phyloP scores from a whole-genome alignment of 2,113 vertebrate genomes.

The Brachirus orientalis region DNA sequence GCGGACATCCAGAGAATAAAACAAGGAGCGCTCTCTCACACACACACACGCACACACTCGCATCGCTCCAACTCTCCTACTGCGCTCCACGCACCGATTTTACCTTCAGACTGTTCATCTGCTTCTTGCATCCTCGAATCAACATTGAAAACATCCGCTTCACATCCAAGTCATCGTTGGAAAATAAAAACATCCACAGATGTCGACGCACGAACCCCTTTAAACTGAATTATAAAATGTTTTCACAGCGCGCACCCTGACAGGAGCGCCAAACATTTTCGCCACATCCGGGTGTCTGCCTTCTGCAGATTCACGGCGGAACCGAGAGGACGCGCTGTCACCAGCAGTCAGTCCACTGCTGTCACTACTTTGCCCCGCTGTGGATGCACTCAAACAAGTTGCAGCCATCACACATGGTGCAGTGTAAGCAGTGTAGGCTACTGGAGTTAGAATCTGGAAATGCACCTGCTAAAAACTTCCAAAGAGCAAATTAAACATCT shows the following conservation, averaged over 20 bases:
- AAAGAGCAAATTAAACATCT: too few relatives aligned
- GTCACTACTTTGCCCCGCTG: constrained; percentile 21
- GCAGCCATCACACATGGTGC: background rate
- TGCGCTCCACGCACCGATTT: constrained; percentile 49
- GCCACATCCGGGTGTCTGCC: constrained; percentile 81
- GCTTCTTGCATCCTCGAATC: constrained; percentile 81
- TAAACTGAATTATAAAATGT: constrained; percentile 57
- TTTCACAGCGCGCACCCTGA: constrained; percentile 63
- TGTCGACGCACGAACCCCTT: constrained; percentile 34
- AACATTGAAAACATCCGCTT: constrained; percentile 76
- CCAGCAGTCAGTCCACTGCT: constrained; percentile 43
- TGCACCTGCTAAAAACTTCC: too few relatives aligned
- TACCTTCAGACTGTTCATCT: constrained; percentile 84
- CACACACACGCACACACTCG: constrained; percentile 23
- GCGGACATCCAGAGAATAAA: constrained; percentile 34
- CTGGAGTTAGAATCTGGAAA: too few relatives aligned
- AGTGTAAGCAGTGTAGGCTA: too few relatives aligned
- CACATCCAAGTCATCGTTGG: constrained; percentile 70
- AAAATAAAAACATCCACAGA: constrained; percentile 26
- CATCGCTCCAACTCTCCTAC: constrained; percentile 54
- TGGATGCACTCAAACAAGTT: constrained; percentile 6
- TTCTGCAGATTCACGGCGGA: constrained; percentile 56
- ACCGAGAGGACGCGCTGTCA: constrained; percentile 51
- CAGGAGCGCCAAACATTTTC: constrained; percentile 72
- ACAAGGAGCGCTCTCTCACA: constrained; percentile 35